These are phyloP conservation scores for Chascanopsetta lugubris DNA, from an alignment of 2,113 vertebrate species.

Conservation along the genomic window DNA sequence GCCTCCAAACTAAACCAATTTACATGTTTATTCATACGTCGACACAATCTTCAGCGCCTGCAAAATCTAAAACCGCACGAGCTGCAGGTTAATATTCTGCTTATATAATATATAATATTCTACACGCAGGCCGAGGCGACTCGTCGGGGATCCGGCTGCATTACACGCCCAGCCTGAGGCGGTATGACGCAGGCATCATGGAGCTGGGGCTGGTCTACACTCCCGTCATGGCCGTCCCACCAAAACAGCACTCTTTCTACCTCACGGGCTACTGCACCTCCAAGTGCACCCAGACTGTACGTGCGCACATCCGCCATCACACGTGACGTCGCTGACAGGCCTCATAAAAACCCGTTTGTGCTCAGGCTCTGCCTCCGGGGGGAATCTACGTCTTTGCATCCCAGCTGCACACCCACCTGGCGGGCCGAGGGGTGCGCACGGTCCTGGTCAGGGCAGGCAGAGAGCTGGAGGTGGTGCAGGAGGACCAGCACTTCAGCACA, in stretches of 20 bases:
- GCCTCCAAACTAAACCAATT: background rate
- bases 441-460: slow-evolving; percentile 81
- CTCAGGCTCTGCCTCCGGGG: slow-evolving; percentile 84
- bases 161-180: slow-evolving; percentile 85
- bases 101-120: too few relatives aligned
- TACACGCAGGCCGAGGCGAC: slow-evolving; percentile 81
- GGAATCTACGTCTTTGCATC: slow-evolving; percentile 95
- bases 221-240: slow-evolving; percentile 92
- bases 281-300: slow-evolving; percentile 89
- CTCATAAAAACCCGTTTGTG: background rate
- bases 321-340: background rate
- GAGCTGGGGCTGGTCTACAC: slow-evolving; percentile 96
- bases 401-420: slow-evolving; percentile 95
- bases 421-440: slow-evolving; percentile 87
- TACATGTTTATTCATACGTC: background rate
- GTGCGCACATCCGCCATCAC: slow-evolving; percentile 29
- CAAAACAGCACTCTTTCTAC: slow-evolving; percentile 78
- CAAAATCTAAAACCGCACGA: background rate
- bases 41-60: background rate
- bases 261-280: slow-evolving; percentile 92
- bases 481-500: slow-evolving; percentile 93
- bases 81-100: background rate
- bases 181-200: slow-evolving; percentile 89
- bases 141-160: slow-evolving; percentile 91
- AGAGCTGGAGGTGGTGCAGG: slow-evolving; percentile 86